A percentile compares a stretch with the other conserved stretches of the same genome.
Conservation (phyloP, 2,113 vertebrate genomes). For the Saccopteryx bilineata region DNA sequence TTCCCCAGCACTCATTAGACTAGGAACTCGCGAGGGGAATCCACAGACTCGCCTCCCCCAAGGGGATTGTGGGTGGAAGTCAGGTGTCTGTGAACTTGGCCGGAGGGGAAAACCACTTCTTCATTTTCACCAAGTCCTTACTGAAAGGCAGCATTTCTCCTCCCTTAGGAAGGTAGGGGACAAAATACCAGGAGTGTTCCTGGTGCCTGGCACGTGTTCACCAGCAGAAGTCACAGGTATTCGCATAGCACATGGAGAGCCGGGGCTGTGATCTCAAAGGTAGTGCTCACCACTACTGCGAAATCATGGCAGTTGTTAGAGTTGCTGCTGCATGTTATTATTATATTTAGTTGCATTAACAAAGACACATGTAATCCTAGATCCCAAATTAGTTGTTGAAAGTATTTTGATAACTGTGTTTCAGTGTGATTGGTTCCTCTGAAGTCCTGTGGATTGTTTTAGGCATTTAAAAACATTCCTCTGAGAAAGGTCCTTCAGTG, state of each 20-base stretch:
- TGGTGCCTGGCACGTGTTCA: not conserved
- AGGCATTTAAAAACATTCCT: not conserved
- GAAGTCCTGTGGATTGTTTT: not conserved
- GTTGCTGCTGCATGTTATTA: not conserved
- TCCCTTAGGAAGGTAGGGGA: not conserved
- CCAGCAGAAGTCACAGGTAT: not conserved
- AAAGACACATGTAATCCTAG: not conserved
- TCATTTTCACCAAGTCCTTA: slow-evolving; percentile 1
- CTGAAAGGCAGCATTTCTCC: not conserved
- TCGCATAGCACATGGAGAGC: not conserved
- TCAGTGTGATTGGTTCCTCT: not conserved
- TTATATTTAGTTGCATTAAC: not conserved
- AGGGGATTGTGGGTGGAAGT: not conserved
- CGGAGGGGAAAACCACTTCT: not conserved
- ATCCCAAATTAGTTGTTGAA: not conserved
- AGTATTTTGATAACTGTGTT: slow-evolving; percentile 32
- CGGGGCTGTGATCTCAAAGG: not conserved
- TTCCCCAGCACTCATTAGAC: not conserved
- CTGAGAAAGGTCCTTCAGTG: not conserved
- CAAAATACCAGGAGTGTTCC: not conserved
- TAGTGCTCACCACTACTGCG: not conserved
- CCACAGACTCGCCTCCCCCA: not conserved
- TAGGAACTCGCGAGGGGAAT: not conserved
- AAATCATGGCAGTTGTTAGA: slow-evolving; percentile 4
- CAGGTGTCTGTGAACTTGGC: not conserved